phyloP scores from a whole-genome alignment of 1,140 invertebrate species.

The Drosophila santomea region DNA sequence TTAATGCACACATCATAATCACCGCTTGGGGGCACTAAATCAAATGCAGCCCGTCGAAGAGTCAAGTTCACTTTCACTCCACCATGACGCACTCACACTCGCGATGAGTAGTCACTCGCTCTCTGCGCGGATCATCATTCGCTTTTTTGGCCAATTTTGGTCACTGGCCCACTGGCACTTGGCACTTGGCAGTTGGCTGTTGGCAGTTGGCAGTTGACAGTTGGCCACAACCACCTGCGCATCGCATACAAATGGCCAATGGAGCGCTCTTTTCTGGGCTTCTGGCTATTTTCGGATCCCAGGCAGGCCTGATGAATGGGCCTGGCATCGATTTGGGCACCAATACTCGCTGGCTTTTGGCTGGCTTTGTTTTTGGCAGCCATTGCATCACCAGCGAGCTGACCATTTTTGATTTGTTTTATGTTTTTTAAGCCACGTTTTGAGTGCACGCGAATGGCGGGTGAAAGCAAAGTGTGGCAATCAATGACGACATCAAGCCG shows the following conservation, averaged over 20 bases:
- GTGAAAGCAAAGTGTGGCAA: constrained; percentile 83
- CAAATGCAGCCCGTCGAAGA: constrained; percentile 54
- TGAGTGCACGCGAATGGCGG: constrained; percentile 67
- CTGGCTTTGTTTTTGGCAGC: constrained; percentile 36
- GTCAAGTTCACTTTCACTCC: constrained; percentile 82
- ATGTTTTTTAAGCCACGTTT: constrained; percentile 41
- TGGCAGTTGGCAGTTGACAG: too few species aligned
- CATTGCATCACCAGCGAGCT: constrained; percentile 44
- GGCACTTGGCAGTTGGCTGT: constrained; percentile 17
- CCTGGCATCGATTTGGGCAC: constrained; percentile 43
- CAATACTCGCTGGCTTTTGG: constrained; percentile 18
- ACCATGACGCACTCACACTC: constrained; percentile 69
- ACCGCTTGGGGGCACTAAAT: constrained; percentile 36
- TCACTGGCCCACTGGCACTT: constrained; percentile 65
- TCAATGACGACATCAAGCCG: constrained; percentile 78
- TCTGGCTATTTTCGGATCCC: constrained; percentile 46
- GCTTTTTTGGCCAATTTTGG: constrained; percentile 67
- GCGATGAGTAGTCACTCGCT: constrained; percentile 17
- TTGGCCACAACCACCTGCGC: constrained; percentile 49
- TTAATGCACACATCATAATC: constrained; percentile 61
- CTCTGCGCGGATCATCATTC: neutral
- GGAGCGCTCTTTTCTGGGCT: constrained; percentile 50
- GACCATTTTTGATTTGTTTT: constrained; percentile 2
- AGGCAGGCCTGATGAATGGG: constrained; percentile 68
- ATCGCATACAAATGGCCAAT: constrained; percentile 69